Evolutionary conservation across 1,140 invertebrate genomes (phyloP).

Genomic region (Drosophila obscura): DNA sequence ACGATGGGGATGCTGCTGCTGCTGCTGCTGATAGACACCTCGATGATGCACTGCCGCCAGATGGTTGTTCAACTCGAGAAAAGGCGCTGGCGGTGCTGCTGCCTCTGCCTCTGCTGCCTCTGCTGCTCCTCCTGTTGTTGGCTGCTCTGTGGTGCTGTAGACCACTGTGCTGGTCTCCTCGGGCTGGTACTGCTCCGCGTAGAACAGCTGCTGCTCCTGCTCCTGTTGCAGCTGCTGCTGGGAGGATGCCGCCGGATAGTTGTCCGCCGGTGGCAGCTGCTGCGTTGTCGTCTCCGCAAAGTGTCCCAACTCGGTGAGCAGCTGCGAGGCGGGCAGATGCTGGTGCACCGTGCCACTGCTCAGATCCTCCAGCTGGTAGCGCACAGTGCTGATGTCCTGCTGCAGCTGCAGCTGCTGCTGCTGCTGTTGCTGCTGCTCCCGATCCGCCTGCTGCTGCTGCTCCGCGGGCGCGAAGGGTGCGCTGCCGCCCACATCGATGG

Average conservation of each 20-base stretch:
- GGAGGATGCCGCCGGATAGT: constrained; percentile 71
- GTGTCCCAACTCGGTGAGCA: constrained; percentile 74
- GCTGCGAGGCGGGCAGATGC: constrained; percentile 73
- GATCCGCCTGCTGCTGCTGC: constrained; percentile 21
- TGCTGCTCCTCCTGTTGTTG: neutral
- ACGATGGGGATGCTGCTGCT: constrained; percentile 6
- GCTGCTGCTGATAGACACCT: neutral
- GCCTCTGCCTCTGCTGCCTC: neutral
- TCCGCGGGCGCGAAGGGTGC: neutral
- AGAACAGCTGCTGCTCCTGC: constrained; percentile 42
- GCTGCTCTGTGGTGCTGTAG: constrained; percentile 42
- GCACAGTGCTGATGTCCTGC: constrained; percentile 58
- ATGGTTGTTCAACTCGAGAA: constrained; percentile 59
- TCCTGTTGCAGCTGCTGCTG: constrained; percentile 63
- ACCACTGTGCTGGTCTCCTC: constrained; percentile 51
- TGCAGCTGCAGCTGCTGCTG: constrained; percentile 7
- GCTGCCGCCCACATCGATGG: constrained; percentile 84
- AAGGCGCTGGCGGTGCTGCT: constrained; percentile 11
- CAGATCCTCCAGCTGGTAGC: constrained; percentile 81
- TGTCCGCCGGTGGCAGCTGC: constrained; percentile 83
- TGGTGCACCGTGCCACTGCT: constrained; percentile 64
- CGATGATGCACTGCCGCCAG: constrained; percentile 19
- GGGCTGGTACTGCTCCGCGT: constrained; percentile 29
- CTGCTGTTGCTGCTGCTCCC: constrained; percentile 2
- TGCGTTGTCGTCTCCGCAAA: constrained; percentile 45